Evolutionary conservation across 2,113 vertebrate genomes (phyloP).

Genomic region (Saccopteryx leptura): DNA sequence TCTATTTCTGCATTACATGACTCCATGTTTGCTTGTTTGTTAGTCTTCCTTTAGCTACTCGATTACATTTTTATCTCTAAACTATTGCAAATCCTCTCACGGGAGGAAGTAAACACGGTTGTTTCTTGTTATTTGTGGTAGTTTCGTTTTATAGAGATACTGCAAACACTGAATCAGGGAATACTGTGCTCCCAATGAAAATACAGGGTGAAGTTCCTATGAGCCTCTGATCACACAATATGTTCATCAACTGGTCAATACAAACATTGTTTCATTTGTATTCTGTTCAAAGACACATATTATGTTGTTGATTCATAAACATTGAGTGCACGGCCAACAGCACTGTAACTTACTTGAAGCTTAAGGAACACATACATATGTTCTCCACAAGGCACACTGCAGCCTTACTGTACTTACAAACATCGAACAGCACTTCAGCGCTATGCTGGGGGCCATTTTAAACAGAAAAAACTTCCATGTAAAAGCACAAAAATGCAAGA

Average conservation of each 20-base stretch:
- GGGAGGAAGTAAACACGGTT: background rate
- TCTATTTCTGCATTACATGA: background rate
- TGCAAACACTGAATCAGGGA: background rate
- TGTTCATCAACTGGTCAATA: background rate
- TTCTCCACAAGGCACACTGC: background rate
- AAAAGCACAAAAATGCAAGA: background rate
- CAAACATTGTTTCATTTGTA: background rate
- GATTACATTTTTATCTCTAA: constrained; percentile 5
- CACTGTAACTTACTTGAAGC: background rate
- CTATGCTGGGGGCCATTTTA: background rate
- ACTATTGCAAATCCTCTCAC: background rate
- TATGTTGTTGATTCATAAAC: background rate
- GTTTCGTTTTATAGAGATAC: background rate
- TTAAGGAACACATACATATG: background rate
- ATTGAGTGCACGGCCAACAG: background rate
- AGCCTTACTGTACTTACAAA: background rate
- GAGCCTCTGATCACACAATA: background rate
- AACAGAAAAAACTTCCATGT: background rate
- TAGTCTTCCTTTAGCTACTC: background rate
- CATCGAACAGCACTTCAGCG: background rate
- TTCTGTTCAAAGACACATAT: background rate
- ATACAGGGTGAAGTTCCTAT: background rate
- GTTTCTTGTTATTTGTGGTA: background rate
- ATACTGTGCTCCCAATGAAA: background rate
- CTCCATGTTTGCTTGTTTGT: background rate